Conservation (phyloP, 2,888 invertebrate genomes). For the Sycophila texana region DNA sequence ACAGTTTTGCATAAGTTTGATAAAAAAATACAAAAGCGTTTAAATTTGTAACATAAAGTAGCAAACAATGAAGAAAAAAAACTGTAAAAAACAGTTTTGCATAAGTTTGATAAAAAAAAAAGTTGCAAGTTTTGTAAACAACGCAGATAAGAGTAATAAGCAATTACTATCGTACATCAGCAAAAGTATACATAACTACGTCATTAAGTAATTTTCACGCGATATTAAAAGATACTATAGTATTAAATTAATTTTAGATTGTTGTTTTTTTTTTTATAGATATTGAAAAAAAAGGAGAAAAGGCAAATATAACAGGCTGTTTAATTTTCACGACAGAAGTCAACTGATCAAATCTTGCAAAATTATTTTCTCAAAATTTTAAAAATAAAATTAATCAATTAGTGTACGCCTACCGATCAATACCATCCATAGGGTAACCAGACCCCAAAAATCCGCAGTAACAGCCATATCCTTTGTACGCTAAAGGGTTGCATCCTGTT, state of each 20-base stretch:
- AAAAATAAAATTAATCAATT: no score
- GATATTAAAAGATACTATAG: no score
- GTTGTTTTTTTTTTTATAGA: no score
- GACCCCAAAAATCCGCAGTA: conserved; percentile 92
- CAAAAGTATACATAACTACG: background rate
- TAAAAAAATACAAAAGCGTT: background rate
- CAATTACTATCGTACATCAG: background rate
- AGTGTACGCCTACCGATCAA: conserved; percentile 82
- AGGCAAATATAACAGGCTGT: no score
- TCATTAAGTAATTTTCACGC: background rate
- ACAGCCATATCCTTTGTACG: conserved; percentile 92
- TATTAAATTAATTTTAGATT: no score
- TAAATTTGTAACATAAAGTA: background rate
- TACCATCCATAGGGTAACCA: conserved; percentile 87
- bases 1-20: background rate
- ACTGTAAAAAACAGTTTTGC: background rate
- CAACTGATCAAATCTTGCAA: no score
- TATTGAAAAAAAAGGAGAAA: no score
- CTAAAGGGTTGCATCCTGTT: conserved; percentile 89
- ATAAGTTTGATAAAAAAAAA: background rate
- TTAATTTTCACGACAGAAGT: no score
- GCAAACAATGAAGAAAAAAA: no score
- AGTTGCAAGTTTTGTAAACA: background rate
- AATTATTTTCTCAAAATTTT: no score
- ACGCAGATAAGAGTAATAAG: conserved; percentile 1